These are phyloP conservation scores for Lamellibrachia luymesi DNA, from an alignment of 1,140 invertebrate genomes.

Conservation along the genomic window DNA sequence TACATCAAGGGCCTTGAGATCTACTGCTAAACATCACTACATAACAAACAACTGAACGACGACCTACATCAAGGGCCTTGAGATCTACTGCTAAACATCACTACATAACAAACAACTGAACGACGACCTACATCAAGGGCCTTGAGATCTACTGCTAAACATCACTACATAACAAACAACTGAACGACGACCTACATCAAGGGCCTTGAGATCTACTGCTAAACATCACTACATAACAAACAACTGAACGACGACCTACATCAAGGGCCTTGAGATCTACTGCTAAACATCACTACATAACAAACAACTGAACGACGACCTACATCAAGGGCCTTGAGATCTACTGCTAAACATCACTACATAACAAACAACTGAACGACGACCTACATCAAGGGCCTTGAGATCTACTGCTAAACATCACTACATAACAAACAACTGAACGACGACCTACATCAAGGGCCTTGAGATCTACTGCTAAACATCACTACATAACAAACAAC, in stretches of 20 bases:
- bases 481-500: no score
- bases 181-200: neutral
- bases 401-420: constrained; percentile 61
- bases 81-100: neutral
- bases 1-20: no score
- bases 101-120: neutral
- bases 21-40: neutral
- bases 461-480: no score
- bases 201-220: neutral
- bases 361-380: neutral
- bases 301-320: no score
- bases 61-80: neutral
- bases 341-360: no score
- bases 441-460: no score
- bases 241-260: constrained; percentile 56
- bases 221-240: no score
- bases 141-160: no score
- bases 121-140: constrained; percentile 71
- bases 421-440: constrained; percentile 62
- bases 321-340: no score
- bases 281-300: no score
- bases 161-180: neutral
- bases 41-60: neutral
- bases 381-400: constrained; percentile 53
- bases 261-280: constrained; percentile 78